Base-by-base conservation (phyloP, 2,113 vertebrate species). In the Sinocyclocheilus anshuiensis region DNA sequence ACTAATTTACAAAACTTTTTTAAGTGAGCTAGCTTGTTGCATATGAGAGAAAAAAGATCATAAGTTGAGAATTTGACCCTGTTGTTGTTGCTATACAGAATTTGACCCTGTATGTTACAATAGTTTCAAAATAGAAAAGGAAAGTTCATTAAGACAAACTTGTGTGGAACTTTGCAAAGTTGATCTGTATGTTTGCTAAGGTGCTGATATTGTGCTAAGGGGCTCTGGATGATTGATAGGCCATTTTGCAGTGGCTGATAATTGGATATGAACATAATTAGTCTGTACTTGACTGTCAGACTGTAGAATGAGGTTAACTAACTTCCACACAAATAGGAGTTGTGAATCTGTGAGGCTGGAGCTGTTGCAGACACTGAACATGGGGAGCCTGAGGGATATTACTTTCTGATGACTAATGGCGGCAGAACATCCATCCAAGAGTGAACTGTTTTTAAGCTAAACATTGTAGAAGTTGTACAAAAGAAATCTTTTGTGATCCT, bases 341-440 rank as follows among this genome's bases (percentile, higher is more conserved):
- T 29, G 39, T 89, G 90, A 83, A 86, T 81, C 22, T 86, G 69
- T 91, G 90, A 89, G 79, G 71, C 87, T 79, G 75, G 76, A 81
- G 45, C 36, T 81, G 12, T 26, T 26, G 36, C 57, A 81, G 57
- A 81, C 8, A 42, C 36, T 65, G 78, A 81, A 81, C 78, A 65
- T 11, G 22, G 59, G 78, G 78, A 81, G 78, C 78, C 78, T 65
- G 59, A 65, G 78, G 59, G 78, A 81, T 81, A 59, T 81, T 81
- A 59, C 22, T 75, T 24, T 61, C 22, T 65, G n/a, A 63, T 65
- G 78, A 81, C 59, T 65, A 65, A 80, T 80, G 36, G 20, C 39
- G 65, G 77, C 6, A 61, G 20, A 59, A 48, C 78, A 1, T 65
- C 39, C 59, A 81, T 39, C 13, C 57, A 11, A 18, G 39, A 48